Evolutionary conservation across 2,797 vertebrate species (phyloP).

Genomic region (Sylvilagus floridanus): DNA sequence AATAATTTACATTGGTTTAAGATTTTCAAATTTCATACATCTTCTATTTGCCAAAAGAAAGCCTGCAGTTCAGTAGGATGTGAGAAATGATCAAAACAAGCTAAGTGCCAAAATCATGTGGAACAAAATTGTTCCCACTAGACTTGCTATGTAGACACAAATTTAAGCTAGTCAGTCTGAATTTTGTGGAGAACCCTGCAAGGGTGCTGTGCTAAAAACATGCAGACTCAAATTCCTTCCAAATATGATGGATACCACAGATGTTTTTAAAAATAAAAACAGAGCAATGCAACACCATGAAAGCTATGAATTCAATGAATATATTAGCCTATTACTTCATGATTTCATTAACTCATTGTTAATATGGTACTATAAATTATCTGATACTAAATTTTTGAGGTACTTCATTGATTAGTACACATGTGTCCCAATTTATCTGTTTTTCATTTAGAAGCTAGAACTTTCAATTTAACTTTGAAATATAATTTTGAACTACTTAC

Average conservation of each 20-base stretch:
- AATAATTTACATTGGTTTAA: background rate
- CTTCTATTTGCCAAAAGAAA: background rate
- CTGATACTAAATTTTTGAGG: background rate
- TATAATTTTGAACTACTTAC: background rate
- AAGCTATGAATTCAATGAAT: background rate
- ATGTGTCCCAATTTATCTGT: background rate
- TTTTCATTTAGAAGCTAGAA: background rate
- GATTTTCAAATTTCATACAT: background rate
- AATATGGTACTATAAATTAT: background rate
- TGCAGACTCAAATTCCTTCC: background rate
- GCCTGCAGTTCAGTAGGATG: background rate
- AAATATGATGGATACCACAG: background rate
- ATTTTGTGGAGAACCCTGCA: background rate
- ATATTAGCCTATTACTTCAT: background rate
- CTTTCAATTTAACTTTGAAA: background rate
- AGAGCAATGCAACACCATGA: background rate
- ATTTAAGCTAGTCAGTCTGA: background rate
- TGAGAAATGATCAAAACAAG: constrained; percentile 48
- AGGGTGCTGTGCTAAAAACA: background rate
- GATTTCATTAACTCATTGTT: background rate
- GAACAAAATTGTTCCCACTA: background rate
- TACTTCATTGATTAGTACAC: background rate
- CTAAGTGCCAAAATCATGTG: background rate
- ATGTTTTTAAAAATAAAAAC: background rate
- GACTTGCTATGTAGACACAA: background rate